phyloP scores from a whole-genome alignment of 2,888 invertebrate species.

The Napeogenes inachia region DNA sequence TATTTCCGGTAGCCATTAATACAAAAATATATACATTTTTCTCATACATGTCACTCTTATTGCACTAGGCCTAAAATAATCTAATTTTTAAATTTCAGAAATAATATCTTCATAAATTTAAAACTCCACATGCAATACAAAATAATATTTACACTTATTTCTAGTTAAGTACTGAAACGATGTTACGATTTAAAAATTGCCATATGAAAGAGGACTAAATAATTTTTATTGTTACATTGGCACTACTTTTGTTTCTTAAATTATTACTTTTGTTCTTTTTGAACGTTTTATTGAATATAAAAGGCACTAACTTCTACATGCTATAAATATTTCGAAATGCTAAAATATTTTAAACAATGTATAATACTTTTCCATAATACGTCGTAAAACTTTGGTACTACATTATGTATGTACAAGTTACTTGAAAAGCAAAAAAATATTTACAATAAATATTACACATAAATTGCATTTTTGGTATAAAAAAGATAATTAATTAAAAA shows the following conservation, averaged over 20 bases:
- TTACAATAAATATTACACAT: slow-evolving; percentile 35
- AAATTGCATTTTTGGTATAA: slow-evolving; percentile 35
- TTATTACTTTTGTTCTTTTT: neutral
- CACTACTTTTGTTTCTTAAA: neutral
- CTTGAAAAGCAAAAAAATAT: slow-evolving; percentile 15
- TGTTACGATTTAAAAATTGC: slow-evolving; percentile 53
- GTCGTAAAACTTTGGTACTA: slow-evolving; percentile 50
- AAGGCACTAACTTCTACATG: slow-evolving; percentile 3
- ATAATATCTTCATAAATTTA: neutral
- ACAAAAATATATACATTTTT: neutral
- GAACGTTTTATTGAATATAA: neutral
- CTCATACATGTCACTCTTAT: neutral
- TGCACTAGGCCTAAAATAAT: slow-evolving; percentile 5
- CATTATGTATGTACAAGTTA: slow-evolving; percentile 39
- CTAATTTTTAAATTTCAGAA: neutral
- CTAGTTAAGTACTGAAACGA: slow-evolving; percentile 59
- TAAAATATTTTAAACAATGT: slow-evolving; percentile 33
- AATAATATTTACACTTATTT: slow-evolving; percentile 29
- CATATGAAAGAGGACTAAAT: neutral
- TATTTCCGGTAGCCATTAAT: neutral
- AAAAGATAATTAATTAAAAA: slow-evolving; percentile 24
- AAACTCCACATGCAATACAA: slow-evolving; percentile 3
- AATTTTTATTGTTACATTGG: slow-evolving; percentile 1
- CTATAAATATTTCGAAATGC: neutral
- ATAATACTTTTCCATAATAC: slow-evolving; percentile 43